phyloP scores from a whole-genome alignment of 35 echinoderm and acorn worm genomes.

The Apostichopus californicus region DNA sequence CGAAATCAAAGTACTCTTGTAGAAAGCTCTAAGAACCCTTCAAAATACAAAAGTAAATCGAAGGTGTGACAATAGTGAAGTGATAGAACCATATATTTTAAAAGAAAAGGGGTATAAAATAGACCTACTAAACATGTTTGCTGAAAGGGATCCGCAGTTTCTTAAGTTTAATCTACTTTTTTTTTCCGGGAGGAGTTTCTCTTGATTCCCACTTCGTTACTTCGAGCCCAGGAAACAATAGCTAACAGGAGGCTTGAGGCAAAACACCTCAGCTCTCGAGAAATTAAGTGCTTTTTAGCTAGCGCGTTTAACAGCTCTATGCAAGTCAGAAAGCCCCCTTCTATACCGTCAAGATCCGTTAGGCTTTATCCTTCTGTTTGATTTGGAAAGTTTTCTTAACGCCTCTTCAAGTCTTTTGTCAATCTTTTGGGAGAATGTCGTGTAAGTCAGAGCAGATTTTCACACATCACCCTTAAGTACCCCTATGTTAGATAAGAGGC shows the following conservation, averaged over 20 bases:
- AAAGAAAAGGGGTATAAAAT: not conserved
- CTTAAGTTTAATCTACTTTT: not conserved
- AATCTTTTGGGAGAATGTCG: slow-evolving; percentile 33
- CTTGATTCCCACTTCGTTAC: slow-evolving; percentile 39
- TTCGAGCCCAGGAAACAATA: not conserved
- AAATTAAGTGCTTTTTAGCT: not conserved
- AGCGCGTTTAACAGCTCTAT: slow-evolving; percentile 26
- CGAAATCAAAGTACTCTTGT: not conserved
- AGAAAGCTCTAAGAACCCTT: not conserved
- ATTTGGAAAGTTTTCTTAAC: slow-evolving; percentile 39
- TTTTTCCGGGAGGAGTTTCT: not conserved
- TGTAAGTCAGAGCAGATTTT: slow-evolving; percentile 19
- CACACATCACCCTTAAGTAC: slow-evolving; percentile 19
- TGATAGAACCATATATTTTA: not conserved
- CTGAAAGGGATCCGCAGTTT: not conserved
- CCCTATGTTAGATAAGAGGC: slow-evolving; percentile 21
- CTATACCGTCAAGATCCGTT: slow-evolving; percentile 9
- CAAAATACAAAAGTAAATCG: not conserved
- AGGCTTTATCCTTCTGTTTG: slow-evolving; percentile 1
- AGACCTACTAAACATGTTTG: not conserved
- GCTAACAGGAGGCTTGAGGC: not conserved
- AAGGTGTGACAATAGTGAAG: not conserved
- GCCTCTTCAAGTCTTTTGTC: slow-evolving; percentile 43
- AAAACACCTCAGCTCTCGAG: slow-evolving; percentile 1
- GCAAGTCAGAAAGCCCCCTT: slow-evolving; percentile 30